Evolutionary conservation across 2,888 invertebrate genomes (phyloP).

Genomic region (Taphrorychus bicolor): DNA sequence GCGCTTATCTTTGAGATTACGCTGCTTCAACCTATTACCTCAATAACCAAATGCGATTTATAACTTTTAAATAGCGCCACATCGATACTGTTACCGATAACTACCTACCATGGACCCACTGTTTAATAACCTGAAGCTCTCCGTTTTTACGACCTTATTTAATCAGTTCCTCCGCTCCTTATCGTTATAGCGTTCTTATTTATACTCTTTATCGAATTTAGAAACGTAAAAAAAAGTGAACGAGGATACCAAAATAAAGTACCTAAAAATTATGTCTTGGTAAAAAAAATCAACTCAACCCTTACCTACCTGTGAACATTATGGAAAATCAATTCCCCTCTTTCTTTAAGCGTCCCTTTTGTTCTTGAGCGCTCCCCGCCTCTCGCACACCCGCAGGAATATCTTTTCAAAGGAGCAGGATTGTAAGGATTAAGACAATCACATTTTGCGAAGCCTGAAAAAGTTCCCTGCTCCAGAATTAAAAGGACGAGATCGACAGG

Average conservation of each 20-base stretch:
- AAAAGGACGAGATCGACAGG: conserved; percentile 41
- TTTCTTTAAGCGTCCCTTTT: conserved; percentile 53
- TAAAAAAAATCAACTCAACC: no score
- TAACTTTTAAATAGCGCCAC: conserved; percentile 44
- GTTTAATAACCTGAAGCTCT: conserved; percentile 22
- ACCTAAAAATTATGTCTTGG: no score
- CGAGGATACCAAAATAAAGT: no score
- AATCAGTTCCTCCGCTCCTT: conserved; percentile 11
- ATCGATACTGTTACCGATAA: conserved; percentile 34
- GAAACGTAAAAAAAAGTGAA: no score
- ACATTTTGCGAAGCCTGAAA: conserved; percentile 45
- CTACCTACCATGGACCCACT: conserved; percentile 26
- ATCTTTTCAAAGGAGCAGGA: conserved; percentile 48
- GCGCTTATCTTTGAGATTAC: conserved; percentile 54
- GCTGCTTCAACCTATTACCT: conserved; percentile 53
- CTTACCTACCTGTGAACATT: conserved; percentile 46
- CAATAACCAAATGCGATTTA: conserved; percentile 53
- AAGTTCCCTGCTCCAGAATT: conserved; percentile 37
- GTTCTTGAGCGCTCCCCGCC: conserved; percentile 44
- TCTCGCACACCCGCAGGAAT: conserved; percentile 32
- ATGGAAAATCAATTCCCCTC: conserved; percentile 63
- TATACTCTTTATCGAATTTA: not conserved
- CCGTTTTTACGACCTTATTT: conserved; percentile 9
- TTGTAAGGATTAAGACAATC: conserved; percentile 58
- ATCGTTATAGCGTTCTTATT: not conserved